Percentiles rank a stretch among this genome's conserved stretches.
These are phyloP conservation scores for Embiotoca jacksoni DNA, from an alignment of 2,113 vertebrate genomes.

Conservation along the genomic window DNA sequence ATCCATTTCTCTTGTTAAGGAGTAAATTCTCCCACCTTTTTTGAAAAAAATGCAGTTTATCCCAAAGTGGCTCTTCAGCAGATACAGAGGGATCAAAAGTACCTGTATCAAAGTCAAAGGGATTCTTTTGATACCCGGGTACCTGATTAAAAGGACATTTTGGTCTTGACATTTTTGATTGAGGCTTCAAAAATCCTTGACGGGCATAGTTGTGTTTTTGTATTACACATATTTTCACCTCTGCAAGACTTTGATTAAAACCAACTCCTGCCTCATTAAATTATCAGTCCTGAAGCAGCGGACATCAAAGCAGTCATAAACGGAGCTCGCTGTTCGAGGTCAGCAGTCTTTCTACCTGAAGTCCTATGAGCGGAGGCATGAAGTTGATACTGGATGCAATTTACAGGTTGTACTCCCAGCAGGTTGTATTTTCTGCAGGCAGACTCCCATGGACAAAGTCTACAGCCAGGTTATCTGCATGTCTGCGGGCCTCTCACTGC, in stretches of 20 bases:
- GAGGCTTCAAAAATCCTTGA: background rate
- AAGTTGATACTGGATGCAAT: constrained; percentile 4
- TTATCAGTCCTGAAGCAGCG: constrained; percentile 2
- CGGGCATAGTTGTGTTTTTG: background rate
- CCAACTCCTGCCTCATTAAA: constrained; percentile 14
- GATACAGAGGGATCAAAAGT: background rate
- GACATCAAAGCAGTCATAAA: constrained; percentile 41
- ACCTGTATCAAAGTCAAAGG: no score
- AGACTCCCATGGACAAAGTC: background rate
- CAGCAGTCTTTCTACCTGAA: constrained; percentile 9
- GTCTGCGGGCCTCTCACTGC: constrained; percentile 13
- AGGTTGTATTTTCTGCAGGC: constrained; percentile 1
- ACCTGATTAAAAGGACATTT: background rate
- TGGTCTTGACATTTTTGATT: background rate
- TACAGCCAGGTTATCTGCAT: constrained; percentile 4
- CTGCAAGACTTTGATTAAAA: background rate
- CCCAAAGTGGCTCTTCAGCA: background rate
- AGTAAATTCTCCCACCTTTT: background rate
- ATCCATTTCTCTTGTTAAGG: background rate
- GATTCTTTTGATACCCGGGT: background rate
- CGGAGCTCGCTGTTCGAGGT: constrained; percentile 22
- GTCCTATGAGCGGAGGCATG: background rate
- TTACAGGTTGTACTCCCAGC: constrained; percentile 12
- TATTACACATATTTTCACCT: background rate
- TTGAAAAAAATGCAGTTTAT: constrained; percentile 3